These are phyloP conservation scores for Odontocolon sp. DNA, from an alignment of 2,888 invertebrate genomes.

Conservation along the genomic window DNA sequence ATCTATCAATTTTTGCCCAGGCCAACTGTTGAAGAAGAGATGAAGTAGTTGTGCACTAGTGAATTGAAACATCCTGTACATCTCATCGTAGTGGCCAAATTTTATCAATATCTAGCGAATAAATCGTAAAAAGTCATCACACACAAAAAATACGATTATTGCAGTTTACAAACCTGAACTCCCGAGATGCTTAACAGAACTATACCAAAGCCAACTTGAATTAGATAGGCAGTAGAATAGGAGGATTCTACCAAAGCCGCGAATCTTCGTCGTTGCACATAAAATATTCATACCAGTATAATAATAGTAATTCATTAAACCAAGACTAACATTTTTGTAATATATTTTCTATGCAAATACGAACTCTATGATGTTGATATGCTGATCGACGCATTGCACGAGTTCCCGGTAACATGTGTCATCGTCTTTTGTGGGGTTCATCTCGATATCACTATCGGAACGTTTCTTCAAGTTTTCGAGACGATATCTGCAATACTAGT, in stretches of 20 bases:
- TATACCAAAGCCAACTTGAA: constrained; percentile 9
- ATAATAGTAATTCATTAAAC: too few relatives aligned
- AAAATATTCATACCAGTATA: too few relatives aligned
- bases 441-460: neutral
- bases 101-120: constrained; percentile 17
- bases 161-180: constrained; percentile 23
- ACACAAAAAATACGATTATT: neutral
- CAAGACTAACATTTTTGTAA: too few relatives aligned
- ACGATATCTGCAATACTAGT: neutral
- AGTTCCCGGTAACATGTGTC: too few relatives aligned
- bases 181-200: constrained; percentile 27
- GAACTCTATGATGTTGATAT: neutral
- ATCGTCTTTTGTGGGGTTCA: neutral
- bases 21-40: constrained; percentile 27
- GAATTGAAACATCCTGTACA: constrained; percentile 23
- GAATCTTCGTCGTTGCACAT: neutral
- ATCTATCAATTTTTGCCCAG: constrained; percentile 27
- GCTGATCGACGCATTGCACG: neutral
- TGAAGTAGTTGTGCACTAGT: constrained; percentile 7
- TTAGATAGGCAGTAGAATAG: constrained; percentile 23
- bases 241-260: constrained; percentile 9
- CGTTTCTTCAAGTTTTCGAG: too few relatives aligned
- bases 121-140: neutral
- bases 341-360: neutral
- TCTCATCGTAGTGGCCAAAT: constrained; percentile 30